Percentiles rank a stretch among this genome's conserved stretches.
Conservation (phyloP, 2,113 vertebrate species). For the Cheilinus undulatus region DNA sequence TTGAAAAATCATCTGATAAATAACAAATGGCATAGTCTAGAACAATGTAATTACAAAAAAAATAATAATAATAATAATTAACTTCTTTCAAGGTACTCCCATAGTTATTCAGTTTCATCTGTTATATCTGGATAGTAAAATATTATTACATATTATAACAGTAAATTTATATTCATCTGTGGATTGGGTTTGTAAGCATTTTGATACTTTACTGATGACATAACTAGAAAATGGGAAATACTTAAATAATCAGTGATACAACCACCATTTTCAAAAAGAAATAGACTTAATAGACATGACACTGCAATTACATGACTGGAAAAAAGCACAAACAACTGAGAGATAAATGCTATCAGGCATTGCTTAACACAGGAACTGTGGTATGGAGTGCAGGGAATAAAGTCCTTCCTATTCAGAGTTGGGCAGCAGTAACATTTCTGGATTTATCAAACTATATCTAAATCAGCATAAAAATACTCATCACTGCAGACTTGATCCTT, state of each 20-base stretch:
- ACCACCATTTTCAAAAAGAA: slow-evolving; percentile 17
- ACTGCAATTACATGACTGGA: slow-evolving; percentile 14
- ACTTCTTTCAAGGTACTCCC: neutral
- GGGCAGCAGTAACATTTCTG: slow-evolving; percentile 13
- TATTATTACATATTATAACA: neutral
- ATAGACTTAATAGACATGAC: slow-evolving; percentile 17
- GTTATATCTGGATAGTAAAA: slow-evolving; percentile 28
- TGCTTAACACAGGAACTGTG: slow-evolving; percentile 3
- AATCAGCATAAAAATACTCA: slow-evolving; percentile 14
- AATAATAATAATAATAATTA: neutral
- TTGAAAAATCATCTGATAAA: slow-evolving; percentile 31
- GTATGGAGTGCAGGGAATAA: slow-evolving; percentile 13
- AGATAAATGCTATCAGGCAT: slow-evolving; percentile 23
- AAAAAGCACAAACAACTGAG: slow-evolving; percentile 21
- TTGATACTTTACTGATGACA: slow-evolving; percentile 9
- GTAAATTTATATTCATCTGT: slow-evolving; percentile 13
- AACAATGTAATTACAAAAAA: neutral
- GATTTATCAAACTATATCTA: slow-evolving; percentile 4
- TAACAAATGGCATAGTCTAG: slow-evolving; percentile 26
- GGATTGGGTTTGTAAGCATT: slow-evolving; percentile 5
- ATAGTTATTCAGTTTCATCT: neutral
- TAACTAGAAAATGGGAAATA: slow-evolving; percentile 28
- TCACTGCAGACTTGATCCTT: neutral
- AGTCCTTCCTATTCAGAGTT: neutral
- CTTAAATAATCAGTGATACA: slow-evolving; percentile 44